A percentile compares a stretch with the other conserved stretches of the same genome.
Evolutionary conservation across 2,113 vertebrate genomes (phyloP).

Genomic region (Pseudolaguvia tuberculata): DNA sequence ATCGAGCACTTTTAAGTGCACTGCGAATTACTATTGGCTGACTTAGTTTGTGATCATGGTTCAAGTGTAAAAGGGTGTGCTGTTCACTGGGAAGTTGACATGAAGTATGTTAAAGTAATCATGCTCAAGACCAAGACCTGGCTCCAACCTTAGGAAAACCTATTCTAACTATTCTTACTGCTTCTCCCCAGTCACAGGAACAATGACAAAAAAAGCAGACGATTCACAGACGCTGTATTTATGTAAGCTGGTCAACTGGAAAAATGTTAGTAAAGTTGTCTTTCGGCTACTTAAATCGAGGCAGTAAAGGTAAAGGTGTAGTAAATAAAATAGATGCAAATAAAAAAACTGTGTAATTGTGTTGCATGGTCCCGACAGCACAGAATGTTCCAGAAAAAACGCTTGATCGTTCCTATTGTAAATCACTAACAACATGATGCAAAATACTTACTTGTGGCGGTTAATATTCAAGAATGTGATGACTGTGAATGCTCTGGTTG

Average conservation of each 20-base stretch:
- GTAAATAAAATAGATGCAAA: neutral
- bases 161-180: slow-evolving; percentile 34
- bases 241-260: slow-evolving; percentile 26
- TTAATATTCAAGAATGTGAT: slow-evolving; percentile 8
- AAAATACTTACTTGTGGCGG: neutral
- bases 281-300: slow-evolving; percentile 3
- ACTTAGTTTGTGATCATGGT: slow-evolving; percentile 33
- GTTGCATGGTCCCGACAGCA: neutral
- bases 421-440: neutral
- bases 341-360: slow-evolving; percentile 4
- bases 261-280: slow-evolving; percentile 5
- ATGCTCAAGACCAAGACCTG: slow-evolving; percentile 33
- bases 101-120: slow-evolving; percentile 49
- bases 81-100: slow-evolving; percentile 42
- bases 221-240: slow-evolving; percentile 20
- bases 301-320: neutral
- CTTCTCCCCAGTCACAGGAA: slow-evolving; percentile 42
- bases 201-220: slow-evolving; percentile 31
- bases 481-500: slow-evolving; percentile 7
- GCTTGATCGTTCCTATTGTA: neutral
- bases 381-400: slow-evolving; percentile 4
- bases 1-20: slow-evolving; percentile 9
- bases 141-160: slow-evolving; percentile 22
- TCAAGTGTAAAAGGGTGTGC: slow-evolving; percentile 31
- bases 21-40: slow-evolving; percentile 19